Percentiles rank a stretch among this genome's conserved stretches.
phyloP scores from a whole-genome alignment of 2,113 vertebrate species.

The Colaptes auratus region DNA sequence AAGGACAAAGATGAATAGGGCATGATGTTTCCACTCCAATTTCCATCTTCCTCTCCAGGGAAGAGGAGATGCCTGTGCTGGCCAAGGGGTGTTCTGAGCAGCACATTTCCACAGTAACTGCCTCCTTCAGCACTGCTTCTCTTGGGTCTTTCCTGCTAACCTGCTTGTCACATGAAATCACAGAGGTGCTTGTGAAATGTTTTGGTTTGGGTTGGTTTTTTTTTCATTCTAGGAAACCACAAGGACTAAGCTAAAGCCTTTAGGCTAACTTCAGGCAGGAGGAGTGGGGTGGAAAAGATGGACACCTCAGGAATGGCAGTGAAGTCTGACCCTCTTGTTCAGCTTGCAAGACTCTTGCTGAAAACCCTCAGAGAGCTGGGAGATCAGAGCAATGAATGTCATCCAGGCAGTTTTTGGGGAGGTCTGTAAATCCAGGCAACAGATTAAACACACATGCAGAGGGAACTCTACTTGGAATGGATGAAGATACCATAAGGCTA shows the following conservation, averaged over 20 bases:
- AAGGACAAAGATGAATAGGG: not conserved
- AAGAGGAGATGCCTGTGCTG: not conserved
- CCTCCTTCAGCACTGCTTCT: not conserved
- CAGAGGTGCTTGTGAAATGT: not conserved
- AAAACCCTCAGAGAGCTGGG: not conserved
- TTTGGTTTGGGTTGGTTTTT: not conserved
- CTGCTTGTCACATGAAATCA: slow-evolving; percentile 11
- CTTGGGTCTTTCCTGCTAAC: not conserved
- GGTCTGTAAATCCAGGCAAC: not conserved
- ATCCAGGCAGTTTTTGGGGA: not conserved
- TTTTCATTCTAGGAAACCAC: slow-evolving; percentile 13
- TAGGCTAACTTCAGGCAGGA: not conserved
- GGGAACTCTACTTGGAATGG: not conserved
- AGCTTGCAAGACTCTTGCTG: not conserved
- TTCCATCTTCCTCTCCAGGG: not conserved
- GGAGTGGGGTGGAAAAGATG: not conserved
- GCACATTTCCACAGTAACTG: not conserved
- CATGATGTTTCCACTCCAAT: not conserved
- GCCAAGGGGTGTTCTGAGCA: not conserved
- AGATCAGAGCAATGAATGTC: not conserved
- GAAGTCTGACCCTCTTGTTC: not conserved
- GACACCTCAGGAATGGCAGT: not conserved
- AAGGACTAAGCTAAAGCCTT: slow-evolving; percentile 3
- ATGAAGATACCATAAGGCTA: not conserved
- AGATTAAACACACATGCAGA: not conserved